These are phyloP conservation scores for Puffinus mauretanicus DNA, from an alignment of 2,113 vertebrate genomes.

Conservation along the genomic window DNA sequence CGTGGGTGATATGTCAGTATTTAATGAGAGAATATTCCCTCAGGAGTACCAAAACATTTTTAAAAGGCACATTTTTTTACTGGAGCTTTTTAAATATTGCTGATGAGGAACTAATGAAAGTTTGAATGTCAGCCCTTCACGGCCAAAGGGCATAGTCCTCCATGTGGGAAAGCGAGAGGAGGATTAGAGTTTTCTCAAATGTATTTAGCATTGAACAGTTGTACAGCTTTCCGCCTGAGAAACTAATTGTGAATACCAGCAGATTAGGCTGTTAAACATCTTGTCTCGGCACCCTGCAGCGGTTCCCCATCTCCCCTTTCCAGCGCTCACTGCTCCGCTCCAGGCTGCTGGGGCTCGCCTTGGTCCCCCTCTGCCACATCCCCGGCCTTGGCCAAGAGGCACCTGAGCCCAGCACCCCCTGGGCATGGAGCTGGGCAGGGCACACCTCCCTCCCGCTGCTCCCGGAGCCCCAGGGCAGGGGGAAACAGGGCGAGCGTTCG, in stretches of 20 bases:
- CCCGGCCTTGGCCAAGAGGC: background rate
- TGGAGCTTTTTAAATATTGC: background rate
- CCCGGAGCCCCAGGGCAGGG: background rate
- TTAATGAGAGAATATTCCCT: background rate
- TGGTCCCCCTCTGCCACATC: background rate
- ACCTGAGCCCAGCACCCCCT: background rate
- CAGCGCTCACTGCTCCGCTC: background rate
- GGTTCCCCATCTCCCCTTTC: background rate
- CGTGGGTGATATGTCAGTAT: background rate
- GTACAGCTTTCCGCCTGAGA: background rate
- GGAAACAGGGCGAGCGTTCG: background rate
- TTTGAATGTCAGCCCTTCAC: background rate
- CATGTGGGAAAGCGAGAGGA: fast-evolving
- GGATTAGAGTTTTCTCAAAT: background rate
- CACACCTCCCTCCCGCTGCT: background rate
- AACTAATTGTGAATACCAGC: background rate
- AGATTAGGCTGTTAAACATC: background rate
- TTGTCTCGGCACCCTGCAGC: fast-evolving
- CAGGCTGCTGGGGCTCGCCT: background rate
- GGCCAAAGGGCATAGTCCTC: background rate
- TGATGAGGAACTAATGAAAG: background rate
- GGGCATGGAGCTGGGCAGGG: background rate
- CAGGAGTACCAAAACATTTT: background rate
- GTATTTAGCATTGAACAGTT: background rate
- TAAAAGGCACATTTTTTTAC: background rate